A percentile compares a stretch with the other conserved stretches of the same genome.
phyloP scores from a whole-genome alignment of 2,888 invertebrate species.

The Drosophila siamana region DNA sequence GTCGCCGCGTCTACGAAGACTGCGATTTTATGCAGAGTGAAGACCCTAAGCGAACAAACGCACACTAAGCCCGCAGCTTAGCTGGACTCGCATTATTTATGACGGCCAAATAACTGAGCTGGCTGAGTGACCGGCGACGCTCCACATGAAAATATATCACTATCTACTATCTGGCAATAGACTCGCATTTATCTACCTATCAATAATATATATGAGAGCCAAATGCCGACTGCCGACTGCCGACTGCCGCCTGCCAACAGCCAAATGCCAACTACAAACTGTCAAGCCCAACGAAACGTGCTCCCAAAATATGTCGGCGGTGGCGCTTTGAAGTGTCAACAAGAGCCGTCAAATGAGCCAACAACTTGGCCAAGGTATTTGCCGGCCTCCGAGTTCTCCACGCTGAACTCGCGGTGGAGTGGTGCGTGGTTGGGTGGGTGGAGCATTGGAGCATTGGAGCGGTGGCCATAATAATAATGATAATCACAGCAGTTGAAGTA shows the following conservation, averaged over 20 bases:
- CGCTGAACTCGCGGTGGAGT: background rate
- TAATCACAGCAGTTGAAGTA: slow-evolving; percentile 73
- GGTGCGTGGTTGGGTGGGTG: background rate
- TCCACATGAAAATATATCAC: slow-evolving; percentile 36
- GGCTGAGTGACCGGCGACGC: slow-evolving; percentile 40
- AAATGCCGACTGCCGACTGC: slow-evolving; percentile 1
- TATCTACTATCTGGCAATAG: slow-evolving; percentile 44
- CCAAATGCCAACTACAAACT: background rate
- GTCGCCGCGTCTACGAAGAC: slow-evolving; percentile 3
- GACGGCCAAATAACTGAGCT: slow-evolving; percentile 23
- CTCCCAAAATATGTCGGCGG: slow-evolving; percentile 47
- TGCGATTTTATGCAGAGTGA: slow-evolving; percentile 40
- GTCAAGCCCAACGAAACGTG: slow-evolving; percentile 43
- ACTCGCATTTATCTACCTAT: slow-evolving; percentile 58
- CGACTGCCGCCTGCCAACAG: background rate
- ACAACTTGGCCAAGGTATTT: slow-evolving; percentile 55
- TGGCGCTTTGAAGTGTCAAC: slow-evolving; percentile 56
- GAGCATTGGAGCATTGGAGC: too few species aligned
- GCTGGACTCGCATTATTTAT: slow-evolving; percentile 45
- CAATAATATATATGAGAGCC: slow-evolving; percentile 65
- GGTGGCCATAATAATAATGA: slow-evolving; percentile 66
- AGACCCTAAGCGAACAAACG: slow-evolving; percentile 31
- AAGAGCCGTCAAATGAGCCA: slow-evolving; percentile 55
- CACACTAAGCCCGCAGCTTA: slow-evolving; percentile 17
- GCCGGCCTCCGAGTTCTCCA: slow-evolving; percentile 25